Evolutionary conservation across 1,140 invertebrate species (phyloP), one percentile per base, ranked within the genome.

Genomic region (Macrobrachium rosenbergii): DNA sequence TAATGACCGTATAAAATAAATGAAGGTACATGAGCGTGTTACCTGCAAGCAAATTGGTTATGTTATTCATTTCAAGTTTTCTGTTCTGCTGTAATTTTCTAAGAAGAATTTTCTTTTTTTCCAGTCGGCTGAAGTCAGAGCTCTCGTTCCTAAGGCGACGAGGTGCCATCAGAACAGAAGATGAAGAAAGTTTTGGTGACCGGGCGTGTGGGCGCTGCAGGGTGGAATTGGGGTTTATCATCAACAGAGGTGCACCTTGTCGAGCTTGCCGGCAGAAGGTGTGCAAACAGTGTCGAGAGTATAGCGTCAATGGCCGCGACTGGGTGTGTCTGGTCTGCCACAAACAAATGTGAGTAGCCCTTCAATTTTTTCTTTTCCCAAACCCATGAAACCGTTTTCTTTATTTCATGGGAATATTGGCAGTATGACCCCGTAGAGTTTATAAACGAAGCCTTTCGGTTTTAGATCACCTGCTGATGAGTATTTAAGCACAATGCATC

Each of bases 251-350:
- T 7, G 95, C 95, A 16, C 91, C 93, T 72, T 96, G 95, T 91
- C 93, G 93, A 76, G 92, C 94, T 11, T 96, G 95, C 92, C 93
- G 94, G 88, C 92, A 94, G 90, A 93, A 94, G 89, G 95, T 96
- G 52, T 96, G 95, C 92, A 95, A 95, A 91, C 93, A 93, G 90
- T 96, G 95, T 91, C 93, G 95, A 69, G 94, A 95, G 90, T 94
- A 94, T 90, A 93, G 93, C 43, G 92, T 92, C 64, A 91, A 92
- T 87, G 93, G 93, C 82, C 93, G 93, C 80, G 94, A 95, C 90
- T 96, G 95, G 95, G 93, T 96, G 76, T 96, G 95, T 91, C 93
- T 93, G 81, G 93, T 95, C 89, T 96, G 95, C 92, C 93, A 95
- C 91, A 96, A 95, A 92, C 94, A 95, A 92, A 94, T 95, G 95